A percentile compares a stretch with the other conserved stretches of the same genome.
Conservation (phyloP, 64 coral and sea anemone genomes). For the Stichodactyla helianthus region DNA sequence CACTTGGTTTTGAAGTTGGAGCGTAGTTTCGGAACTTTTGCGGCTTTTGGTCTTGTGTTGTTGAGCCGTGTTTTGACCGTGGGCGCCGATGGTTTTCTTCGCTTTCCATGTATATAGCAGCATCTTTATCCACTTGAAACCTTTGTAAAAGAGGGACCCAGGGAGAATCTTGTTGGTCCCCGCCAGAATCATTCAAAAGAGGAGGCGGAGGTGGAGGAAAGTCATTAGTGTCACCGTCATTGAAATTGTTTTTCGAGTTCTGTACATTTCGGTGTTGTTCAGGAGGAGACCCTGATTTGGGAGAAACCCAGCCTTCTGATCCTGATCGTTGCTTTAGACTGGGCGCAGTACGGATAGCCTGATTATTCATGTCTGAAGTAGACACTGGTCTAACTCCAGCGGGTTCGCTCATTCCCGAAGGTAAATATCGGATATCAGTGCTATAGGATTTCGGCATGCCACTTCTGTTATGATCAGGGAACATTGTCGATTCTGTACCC, state of each 20-base stretch:
- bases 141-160: slow-evolving; percentile 60
- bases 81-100: slow-evolving; percentile 22
- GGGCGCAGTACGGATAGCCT: neutral
- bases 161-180: slow-evolving; percentile 40
- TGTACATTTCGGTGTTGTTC: slow-evolving; percentile 10
- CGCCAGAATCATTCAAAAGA: slow-evolving; percentile 18
- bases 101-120: slow-evolving; percentile 31
- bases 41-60: slow-evolving; percentile 8
- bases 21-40: slow-evolving; percentile 46
- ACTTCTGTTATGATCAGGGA: neutral
- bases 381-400: neutral
- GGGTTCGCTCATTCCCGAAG: neutral
- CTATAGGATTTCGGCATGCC: neutral
- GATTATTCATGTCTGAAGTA: slow-evolving; percentile 8
- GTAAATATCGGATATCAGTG: neutral
- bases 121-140: slow-evolving; percentile 47
- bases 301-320: slow-evolving; percentile 3
- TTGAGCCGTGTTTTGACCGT: slow-evolving; percentile 10
- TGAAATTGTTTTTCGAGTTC: slow-evolving; percentile 13
- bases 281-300: neutral
- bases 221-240: slow-evolving; percentile 37
- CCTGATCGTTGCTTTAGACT: neutral
- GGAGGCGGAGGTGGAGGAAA: slow-evolving; percentile 64
- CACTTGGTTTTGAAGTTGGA: slow-evolving; percentile 24
- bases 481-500: neutral